Base-by-base conservation (phyloP, 2,888 invertebrate genomes). In the Pecten maximus region DNA sequence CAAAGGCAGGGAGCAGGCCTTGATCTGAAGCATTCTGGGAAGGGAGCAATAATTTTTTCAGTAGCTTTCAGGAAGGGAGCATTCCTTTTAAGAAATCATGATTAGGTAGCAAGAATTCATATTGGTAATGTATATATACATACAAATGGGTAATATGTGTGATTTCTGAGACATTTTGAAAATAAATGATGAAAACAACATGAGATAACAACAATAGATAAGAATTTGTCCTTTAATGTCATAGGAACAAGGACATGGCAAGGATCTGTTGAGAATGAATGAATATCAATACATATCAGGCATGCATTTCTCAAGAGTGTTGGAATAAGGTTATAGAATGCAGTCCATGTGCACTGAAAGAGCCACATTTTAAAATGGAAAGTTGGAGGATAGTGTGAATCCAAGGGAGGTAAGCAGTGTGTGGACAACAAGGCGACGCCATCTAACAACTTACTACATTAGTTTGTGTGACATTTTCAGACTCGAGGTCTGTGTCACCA, bases 381-480 rank as follows among this genome's bases (percentile, higher is more conserved):
- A 35, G 8, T n/a, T n/a, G n/a, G 12, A 35, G 35, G 74, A 74
- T 1, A 12, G 60, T 60, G 74, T 35, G 74, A 74, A 10, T 74
- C 15, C 4, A 74, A 35, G 74, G 35, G 74, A 74, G 74, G 74
- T 35, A 74, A 74, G 74, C 74, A 23, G 35, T 74, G 74, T 28
- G 74, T 74, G 74, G 74, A 74, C 74, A 74, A 74, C 74, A 74
- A 12, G 74, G 74, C 12, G 28, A 74, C 74, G 6, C 74, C 74
- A 74, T 74, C 0, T 74, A 74, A 74, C 35, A 74, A 74, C 74
- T 74, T 74, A 74, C 74, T 74, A 74, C 74, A 74, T 74, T 74
- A 35, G 74, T 35, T 74, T 74, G 74, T 28, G 74, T 74, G 74
- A 74, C 74, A 74, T 74, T 74, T 6, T 74, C 74, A 74, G 74